A percentile compares a stretch with the other conserved stretches of the same genome.
Evolutionary conservation across 1,140 invertebrate species (phyloP).

Genomic region (Aphaenogaster rudis): DNA sequence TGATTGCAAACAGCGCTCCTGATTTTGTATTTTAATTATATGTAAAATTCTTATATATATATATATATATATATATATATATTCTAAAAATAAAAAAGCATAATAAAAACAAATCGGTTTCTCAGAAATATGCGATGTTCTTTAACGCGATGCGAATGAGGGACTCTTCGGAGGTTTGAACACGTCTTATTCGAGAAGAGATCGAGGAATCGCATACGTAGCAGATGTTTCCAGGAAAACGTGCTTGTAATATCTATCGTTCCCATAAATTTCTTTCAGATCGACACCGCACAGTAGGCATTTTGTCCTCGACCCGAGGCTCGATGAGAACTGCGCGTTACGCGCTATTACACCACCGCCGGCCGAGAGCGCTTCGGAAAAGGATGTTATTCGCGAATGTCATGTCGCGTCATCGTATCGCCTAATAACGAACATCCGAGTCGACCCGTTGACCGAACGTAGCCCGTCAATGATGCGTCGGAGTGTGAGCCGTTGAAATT

Average conservation of each 20-base stretch:
- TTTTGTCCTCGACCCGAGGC: conserved; percentile 45
- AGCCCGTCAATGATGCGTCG: conserved; percentile 78
- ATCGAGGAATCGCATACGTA: conserved; percentile 26
- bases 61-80: too few relatives aligned
- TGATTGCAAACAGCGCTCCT: background rate
- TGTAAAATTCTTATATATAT: background rate
- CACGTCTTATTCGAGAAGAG: background rate
- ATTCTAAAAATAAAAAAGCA: background rate
- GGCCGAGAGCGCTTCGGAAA: conserved; percentile 31
- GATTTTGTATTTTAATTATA: background rate
- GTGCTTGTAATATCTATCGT: conserved; percentile 52
- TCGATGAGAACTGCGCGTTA: conserved; percentile 31
- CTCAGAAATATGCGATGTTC: background rate
- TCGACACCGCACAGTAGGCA: conserved; percentile 41
- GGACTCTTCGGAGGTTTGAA: background rate
- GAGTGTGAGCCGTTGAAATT: conserved; percentile 83
- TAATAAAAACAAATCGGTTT: background rate
- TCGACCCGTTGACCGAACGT: conserved; percentile 71
- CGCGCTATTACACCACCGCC: conserved; percentile 31
- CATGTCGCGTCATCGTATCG: conserved; percentile 60
- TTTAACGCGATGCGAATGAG: background rate
- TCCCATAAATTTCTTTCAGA: conserved; percentile 52
- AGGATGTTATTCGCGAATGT: conserved; percentile 64
- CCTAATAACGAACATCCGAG: conserved; percentile 77
- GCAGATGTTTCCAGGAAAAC: conserved; percentile 45